phyloP scores from a whole-genome alignment of 2,113 vertebrate genomes.

The Peucedramus taeniatus region DNA sequence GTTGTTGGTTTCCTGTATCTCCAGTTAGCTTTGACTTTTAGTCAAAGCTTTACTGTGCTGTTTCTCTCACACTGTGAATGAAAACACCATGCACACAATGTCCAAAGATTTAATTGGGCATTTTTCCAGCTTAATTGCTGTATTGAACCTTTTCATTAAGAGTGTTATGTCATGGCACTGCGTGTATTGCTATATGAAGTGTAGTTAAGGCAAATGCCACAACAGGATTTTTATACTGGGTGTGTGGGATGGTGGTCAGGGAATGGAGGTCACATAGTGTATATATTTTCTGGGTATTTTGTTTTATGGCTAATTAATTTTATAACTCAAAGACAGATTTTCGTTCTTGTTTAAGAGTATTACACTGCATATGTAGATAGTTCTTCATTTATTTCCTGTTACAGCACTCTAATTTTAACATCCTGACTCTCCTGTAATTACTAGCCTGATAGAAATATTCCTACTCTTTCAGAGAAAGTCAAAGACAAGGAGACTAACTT shows the following conservation, averaged over 20 bases:
- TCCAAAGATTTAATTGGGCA: background rate
- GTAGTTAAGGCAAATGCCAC: background rate
- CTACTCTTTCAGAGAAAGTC: background rate
- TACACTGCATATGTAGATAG: no score
- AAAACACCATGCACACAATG: background rate
- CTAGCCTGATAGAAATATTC: background rate
- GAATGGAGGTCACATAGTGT: background rate
- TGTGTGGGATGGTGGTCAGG: background rate
- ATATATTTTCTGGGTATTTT: background rate
- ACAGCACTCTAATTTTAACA: background rate
- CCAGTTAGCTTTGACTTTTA: background rate
- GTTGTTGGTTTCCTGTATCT: background rate
- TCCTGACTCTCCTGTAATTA: background rate
- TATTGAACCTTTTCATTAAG: background rate
- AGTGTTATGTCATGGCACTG: background rate
- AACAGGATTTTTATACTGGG: background rate
- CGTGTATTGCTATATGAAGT: background rate
- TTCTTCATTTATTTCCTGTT: background rate
- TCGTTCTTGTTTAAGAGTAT: no score
- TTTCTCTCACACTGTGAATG: background rate
- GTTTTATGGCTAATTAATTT: conserved; percentile 12
- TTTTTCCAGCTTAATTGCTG: background rate
- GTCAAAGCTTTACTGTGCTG: background rate
- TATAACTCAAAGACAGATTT: background rate
- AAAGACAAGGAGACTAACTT: background rate